A percentile compares a stretch with the other conserved stretches of the same genome.
phyloP scores from a whole-genome alignment of 2,113 vertebrate species.

The Aldabrachelys gigantea region DNA sequence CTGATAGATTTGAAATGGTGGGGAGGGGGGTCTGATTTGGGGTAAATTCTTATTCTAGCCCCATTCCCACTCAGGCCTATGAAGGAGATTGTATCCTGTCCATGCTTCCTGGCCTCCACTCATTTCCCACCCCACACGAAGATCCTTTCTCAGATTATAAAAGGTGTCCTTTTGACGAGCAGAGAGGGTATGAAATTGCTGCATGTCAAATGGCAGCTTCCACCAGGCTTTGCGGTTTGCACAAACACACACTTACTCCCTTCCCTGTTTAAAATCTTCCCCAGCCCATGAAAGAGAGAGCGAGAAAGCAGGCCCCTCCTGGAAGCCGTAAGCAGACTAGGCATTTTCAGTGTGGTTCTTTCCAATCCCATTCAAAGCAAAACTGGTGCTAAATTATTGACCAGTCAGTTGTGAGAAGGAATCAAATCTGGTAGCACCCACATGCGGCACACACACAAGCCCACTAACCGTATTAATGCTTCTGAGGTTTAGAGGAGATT shows the following conservation, averaged over 20 bases:
- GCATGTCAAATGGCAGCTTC: constrained; percentile 21
- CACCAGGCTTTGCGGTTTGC: neutral
- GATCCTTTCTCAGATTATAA: neutral
- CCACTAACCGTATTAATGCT: constrained; percentile 58
- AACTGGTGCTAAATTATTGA: constrained; percentile 67
- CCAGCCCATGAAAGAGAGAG: neutral
- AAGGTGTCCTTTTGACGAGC: neutral
- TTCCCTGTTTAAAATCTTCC: neutral
- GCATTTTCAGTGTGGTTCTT: constrained; percentile 8
- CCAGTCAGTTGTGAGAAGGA: constrained; percentile 45
- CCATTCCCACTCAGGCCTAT: rapidly evolving
- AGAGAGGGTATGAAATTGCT: neutral
- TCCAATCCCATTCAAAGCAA: neutral
- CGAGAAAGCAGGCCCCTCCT: neutral
- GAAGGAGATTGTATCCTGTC: neutral
- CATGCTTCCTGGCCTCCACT: neutral
- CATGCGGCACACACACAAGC: constrained; percentile 29
- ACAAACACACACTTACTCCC: neutral
- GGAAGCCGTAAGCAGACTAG: constrained; percentile 6
- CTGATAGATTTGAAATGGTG: rapidly evolving
- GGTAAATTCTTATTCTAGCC: neutral
- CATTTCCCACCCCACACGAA: neutral
- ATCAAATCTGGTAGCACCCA: constrained; percentile 47
- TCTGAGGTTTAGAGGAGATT: constrained; percentile 62
- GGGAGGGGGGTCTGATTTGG: neutral